Conservation (phyloP, 2,888 invertebrate species). For the Bombyx huttoni region DNA sequence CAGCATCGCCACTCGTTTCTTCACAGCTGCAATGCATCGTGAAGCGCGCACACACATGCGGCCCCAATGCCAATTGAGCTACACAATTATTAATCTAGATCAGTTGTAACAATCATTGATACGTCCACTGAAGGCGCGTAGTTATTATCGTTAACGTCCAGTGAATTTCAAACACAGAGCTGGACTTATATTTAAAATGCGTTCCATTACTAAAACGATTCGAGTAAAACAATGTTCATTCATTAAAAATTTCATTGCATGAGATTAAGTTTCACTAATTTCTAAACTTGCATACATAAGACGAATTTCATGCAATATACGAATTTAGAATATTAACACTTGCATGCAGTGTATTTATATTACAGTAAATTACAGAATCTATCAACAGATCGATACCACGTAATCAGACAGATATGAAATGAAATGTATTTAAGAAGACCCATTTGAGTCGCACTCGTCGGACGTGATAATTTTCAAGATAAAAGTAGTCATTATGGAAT, state of each 20-base stretch:
- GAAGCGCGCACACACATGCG: constrained; percentile 43
- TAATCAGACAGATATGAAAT: not conserved
- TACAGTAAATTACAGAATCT: not conserved
- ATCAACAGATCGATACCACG: not conserved
- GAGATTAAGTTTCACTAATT: not conserved
- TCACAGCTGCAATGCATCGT: constrained; percentile 26
- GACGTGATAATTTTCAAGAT: not conserved
- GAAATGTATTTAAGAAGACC: not conserved
- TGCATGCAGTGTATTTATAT: not conserved
- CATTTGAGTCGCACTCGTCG: not conserved
- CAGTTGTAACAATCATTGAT: constrained; percentile 27
- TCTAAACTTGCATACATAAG: not conserved
- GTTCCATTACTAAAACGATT: too few relatives aligned
- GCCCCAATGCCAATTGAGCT: constrained; percentile 57
- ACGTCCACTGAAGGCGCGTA: not conserved
- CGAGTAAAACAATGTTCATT: too few relatives aligned
- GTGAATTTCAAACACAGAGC: too few relatives aligned
- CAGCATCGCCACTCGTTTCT: not conserved
- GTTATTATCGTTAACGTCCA: too few relatives aligned
- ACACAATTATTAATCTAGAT: constrained; percentile 51
- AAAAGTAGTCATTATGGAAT: not conserved
- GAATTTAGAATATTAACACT: not conserved
- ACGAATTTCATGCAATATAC: not conserved
- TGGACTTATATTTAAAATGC: too few relatives aligned
- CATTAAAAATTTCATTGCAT: too few relatives aligned